Percentiles rank a stretch among this genome's conserved stretches.
phyloP scores from a whole-genome alignment of 2,888 invertebrate species.

The Theristus sp. region DNA sequence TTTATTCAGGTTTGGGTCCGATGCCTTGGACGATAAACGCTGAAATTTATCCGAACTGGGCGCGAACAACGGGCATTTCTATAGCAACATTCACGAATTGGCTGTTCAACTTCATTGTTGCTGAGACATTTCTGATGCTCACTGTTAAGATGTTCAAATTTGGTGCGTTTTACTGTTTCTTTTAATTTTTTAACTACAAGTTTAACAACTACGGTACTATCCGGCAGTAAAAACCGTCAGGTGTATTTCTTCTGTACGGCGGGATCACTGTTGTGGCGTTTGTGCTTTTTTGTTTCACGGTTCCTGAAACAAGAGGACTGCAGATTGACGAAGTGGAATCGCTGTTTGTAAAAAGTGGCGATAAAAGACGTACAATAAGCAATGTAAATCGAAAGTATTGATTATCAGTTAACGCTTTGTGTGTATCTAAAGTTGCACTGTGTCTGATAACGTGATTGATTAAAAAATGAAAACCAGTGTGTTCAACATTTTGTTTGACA shows the following conservation, averaged over 20 bases:
- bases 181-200: slow-evolving; percentile 31
- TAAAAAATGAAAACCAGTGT: no score
- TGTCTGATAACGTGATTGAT: no score
- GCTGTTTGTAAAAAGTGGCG: no score
- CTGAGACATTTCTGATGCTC: slow-evolving; percentile 35
- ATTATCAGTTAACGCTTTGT: no score
- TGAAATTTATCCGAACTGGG: slow-evolving; percentile 39
- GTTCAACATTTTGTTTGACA: no score
- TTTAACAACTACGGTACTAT: background rate
- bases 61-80: slow-evolving; percentile 34
- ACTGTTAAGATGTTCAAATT: no score
- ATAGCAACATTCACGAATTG: slow-evolving; percentile 36
- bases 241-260: slow-evolving; percentile 40
- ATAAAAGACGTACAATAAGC: no score
- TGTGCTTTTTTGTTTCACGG: slow-evolving; percentile 32
- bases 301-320: slow-evolving; percentile 40
- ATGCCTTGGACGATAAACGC: slow-evolving; percentile 41
- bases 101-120: slow-evolving; percentile 35
- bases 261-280: slow-evolving; percentile 35
- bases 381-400: no score
- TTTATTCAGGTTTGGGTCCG: slow-evolving; percentile 38
- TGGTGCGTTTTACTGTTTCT: slow-evolving; percentile 31
- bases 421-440: no score
- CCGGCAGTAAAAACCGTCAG: slow-evolving; percentile 21
- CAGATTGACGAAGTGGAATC: slow-evolving; percentile 37